phyloP scores from a whole-genome alignment of 2,797 vertebrate genomes.

The Enteromius radiatus region DNA sequence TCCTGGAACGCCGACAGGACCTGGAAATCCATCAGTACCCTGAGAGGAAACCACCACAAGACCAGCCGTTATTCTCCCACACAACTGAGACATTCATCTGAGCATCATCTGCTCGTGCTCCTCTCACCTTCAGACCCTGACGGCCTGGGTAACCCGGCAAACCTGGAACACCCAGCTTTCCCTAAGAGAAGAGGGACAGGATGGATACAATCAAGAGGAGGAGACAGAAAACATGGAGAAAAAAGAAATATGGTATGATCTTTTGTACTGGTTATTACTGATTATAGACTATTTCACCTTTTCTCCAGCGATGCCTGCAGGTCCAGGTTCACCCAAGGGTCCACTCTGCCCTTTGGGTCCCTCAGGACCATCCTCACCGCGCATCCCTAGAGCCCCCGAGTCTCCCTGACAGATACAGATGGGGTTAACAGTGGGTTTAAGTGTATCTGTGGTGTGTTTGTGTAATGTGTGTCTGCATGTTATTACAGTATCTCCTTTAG shows the following conservation, averaged over 20 bases:
- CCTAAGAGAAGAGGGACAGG: slow-evolving; percentile 70
- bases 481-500: slow-evolving; percentile 84
- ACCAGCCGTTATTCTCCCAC: background rate
- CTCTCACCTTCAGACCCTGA: slow-evolving; percentile 83
- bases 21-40: slow-evolving; percentile 91
- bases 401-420: slow-evolving; percentile 76
- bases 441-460: background rate
- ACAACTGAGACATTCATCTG: too few relatives aligned
- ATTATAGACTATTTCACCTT: slow-evolving; percentile 78
- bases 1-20: slow-evolving; percentile 81
- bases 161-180: slow-evolving; percentile 86
- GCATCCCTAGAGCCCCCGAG: slow-evolving; percentile 80
- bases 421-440: background rate
- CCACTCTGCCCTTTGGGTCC: slow-evolving; percentile 92
- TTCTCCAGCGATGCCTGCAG: slow-evolving; percentile 85
- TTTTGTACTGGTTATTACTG: too few relatives aligned
- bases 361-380: slow-evolving; percentile 94
- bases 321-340: slow-evolving; percentile 85
- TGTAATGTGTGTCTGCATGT: background rate
- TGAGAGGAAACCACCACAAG: slow-evolving; percentile 62
- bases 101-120: background rate
- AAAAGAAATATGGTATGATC: background rate
- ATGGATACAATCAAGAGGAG: background rate
- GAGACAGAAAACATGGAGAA: background rate
- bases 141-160: slow-evolving; percentile 85